Evolutionary conservation across 1,140 invertebrate genomes (phyloP), one percentile per base, ranked within the genome.

Genomic region (Nymphalis io): DNA sequence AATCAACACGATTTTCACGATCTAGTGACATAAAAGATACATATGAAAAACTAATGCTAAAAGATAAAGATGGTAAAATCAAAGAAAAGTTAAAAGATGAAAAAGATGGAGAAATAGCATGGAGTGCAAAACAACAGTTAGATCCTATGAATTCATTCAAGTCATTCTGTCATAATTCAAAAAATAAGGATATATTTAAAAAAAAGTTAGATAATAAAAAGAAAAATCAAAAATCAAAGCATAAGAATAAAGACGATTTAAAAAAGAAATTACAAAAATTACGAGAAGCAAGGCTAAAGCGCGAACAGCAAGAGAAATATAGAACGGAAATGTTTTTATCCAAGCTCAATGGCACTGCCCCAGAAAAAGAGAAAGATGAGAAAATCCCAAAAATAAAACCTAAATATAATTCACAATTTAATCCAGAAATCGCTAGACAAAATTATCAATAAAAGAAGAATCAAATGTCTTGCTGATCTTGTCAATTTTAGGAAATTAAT

Each of bases 381-480:
- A 44, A 82, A 60, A 73, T 87, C 75, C 79, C 84, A 58, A 73
- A 76, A 70, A 86, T 94, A 3, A 93, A 93, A 78, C 94, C 96
- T 79, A 96, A 95, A 92, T 98, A 99, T 84, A 98, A 98, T 93
- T 97, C 96, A 8, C 97, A 98, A 90, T 98, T 97, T 86, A 98
- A 98, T 92, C 98, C 98, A 59, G 94, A 96, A 90, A 87, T 97
- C 39, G 96, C 96, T 21, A 94, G 95, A 81, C 96, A 97, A 92
- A 97, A 97, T 93, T 94, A 91, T 83, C 90, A 88, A 78, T 93
- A 81, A 83, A 81, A 63, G 65, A 18, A 27, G n/a, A 3, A 16
- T 40, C 6, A 21, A 53, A 21, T 12, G 15, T 21, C 18, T 18
- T 65, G 21, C n/a, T 46, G 20, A 40, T 40, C 21, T 40, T 51